Evolutionary conservation across 2,113 vertebrate species (phyloP), one percentile per base, ranked within the genome.

Genomic region (Dendrocopos noguchii): DNA sequence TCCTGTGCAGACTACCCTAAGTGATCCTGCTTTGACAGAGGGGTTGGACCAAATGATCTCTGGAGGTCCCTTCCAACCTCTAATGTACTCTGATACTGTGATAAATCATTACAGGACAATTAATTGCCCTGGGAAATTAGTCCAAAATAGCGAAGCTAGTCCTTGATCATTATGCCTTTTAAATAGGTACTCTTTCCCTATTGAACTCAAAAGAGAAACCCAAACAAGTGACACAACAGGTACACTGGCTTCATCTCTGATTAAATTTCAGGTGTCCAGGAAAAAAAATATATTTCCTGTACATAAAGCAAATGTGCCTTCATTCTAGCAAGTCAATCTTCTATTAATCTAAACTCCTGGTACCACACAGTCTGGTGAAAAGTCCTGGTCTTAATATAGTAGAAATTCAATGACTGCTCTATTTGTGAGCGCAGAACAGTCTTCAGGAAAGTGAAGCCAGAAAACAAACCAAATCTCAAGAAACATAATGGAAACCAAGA

Each of bases 311-410:
- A 6, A 15, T 3, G 10, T 8, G 1, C 27, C 15, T 61, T 34
- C 34, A 31, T 3, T 8, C 28, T 56, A 39, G 36, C 36, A 39
- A 39, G 36, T 39, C 36, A 39, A 39, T 39, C 36, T 39, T 39
- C 7, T 22, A 17, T n/a, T 72, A 56, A 17, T 10, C 9, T 72
- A 53, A 64, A 36, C 9, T 52, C 7, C 56, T 44, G n/a, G 7
- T 13, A 39, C 4, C 3, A 46, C 12, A 20, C 0, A 2, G 17
- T 21, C 5, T 1, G 0, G 0, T 57, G 50, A 44, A 19, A 20
- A 22, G 33, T 7, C 4, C 12, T 16, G 25, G 12, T 60, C 50
- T 73, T 65, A 9, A 19, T 27, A 27, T 5, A 39, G 6, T 11
- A 61, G 22, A 84, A 80, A 70, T 20, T 71, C 39, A 33, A 7